Percentiles rank a stretch among this genome's conserved stretches.
Conservation (phyloP, 2,113 vertebrate species). For the Psittacula cyanocephala region DNA sequence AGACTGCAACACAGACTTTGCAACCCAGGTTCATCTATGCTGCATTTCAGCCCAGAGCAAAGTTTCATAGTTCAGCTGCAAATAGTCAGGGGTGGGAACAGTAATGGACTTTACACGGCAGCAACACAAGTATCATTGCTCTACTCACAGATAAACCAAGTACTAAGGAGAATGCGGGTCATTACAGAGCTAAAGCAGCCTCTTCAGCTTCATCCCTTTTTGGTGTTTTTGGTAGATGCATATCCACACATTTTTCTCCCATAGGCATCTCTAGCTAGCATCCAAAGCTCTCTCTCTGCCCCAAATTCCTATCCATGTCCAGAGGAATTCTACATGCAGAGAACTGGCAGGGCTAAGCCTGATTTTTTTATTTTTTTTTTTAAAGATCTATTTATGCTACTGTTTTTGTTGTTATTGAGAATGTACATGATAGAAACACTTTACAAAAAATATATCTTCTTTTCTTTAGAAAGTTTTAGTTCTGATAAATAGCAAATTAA, state of each 20-base stretch:
- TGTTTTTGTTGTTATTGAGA: constrained; percentile 65
- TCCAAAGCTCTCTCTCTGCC: background rate
- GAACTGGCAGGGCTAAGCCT: background rate
- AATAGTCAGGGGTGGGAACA: background rate
- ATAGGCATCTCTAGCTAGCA: background rate
- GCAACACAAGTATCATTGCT: background rate
- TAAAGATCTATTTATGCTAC: constrained; percentile 58
- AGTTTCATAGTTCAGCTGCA: background rate
- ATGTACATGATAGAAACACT: constrained; percentile 80
- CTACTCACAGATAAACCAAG: background rate
- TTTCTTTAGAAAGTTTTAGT: constrained; percentile 79
- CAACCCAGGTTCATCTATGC: background rate
- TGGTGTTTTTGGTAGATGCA: background rate
- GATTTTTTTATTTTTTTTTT: background rate
- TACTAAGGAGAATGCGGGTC: background rate
- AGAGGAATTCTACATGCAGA: constrained; percentile 2
- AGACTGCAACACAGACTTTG: too few relatives aligned
- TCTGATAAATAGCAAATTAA: constrained; percentile 78
- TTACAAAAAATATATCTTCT: constrained; percentile 84
- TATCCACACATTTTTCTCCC: background rate
- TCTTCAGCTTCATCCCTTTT: background rate
- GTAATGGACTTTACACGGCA: rapidly evolving
- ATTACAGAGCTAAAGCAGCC: background rate
- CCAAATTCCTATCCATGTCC: background rate
- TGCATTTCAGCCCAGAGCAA: background rate